A percentile compares a stretch with the other conserved stretches of the same genome.
phyloP scores from a whole-genome alignment of 2,113 vertebrate genomes.

The Nettapus auritus region DNA sequence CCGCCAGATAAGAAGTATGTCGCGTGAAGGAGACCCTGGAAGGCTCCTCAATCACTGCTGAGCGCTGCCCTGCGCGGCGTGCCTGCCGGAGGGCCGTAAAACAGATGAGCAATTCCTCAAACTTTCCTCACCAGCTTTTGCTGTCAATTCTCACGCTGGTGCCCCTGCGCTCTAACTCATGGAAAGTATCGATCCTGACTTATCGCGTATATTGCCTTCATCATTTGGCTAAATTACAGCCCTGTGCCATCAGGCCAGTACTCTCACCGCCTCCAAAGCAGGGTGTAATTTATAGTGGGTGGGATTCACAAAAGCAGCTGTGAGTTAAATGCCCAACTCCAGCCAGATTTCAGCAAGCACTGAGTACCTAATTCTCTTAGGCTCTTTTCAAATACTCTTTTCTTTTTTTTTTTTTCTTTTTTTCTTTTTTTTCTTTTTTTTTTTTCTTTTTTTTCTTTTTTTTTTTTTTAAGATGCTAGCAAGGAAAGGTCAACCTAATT shows the following conservation, averaged over 20 bases:
- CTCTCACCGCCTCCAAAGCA: background rate
- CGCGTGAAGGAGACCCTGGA: background rate
- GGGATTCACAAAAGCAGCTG: background rate
- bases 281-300: background rate
- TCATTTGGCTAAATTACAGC: slow-evolving; percentile 22
- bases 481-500: slow-evolving; percentile 70
- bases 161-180: background rate
- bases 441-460: too few relatives aligned
- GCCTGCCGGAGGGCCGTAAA: background rate
- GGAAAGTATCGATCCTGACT: background rate
- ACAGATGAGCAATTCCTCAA: slow-evolving; percentile 3
- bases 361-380: slow-evolving; percentile 3
- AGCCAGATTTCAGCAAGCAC: background rate
- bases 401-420: background rate
- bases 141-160: background rate
- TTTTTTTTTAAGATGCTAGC: background rate
- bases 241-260: background rate
- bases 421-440: background rate
- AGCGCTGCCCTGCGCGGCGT: background rate
- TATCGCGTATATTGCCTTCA: background rate
- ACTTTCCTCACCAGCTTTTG: background rate
- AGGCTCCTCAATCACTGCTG: slow-evolving; percentile 3
- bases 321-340: background rate
- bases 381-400: background rate
- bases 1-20: background rate